phyloP scores from a whole-genome alignment of 2,797 vertebrate genomes.

The Pseudochirops cupreus region DNA sequence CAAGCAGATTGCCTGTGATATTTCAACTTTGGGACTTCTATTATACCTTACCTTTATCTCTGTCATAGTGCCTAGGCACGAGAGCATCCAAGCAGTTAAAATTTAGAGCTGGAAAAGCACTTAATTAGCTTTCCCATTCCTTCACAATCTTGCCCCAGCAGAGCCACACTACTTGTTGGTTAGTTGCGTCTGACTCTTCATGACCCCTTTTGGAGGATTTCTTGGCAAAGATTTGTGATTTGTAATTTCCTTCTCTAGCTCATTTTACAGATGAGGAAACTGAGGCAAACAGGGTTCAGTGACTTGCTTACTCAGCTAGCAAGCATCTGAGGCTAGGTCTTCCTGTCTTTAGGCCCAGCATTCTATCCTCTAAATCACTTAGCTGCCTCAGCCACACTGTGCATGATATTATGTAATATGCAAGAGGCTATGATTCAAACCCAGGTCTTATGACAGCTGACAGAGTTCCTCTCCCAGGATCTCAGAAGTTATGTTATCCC shows the following conservation, averaged over 20 bases:
- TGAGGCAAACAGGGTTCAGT: background rate
- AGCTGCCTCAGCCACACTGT: background rate
- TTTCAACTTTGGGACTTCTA: conserved; percentile 10
- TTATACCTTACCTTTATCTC: background rate
- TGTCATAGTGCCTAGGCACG: background rate
- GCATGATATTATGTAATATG: background rate
- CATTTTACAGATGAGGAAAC: background rate
- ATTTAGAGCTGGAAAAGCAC: background rate
- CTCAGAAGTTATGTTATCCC: background rate
- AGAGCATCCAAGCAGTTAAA: background rate
- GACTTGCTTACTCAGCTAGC: background rate
- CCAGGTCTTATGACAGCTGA: background rate
- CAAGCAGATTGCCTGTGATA: conserved; percentile 15
- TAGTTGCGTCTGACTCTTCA: background rate
- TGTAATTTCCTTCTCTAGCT: background rate
- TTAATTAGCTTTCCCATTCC: background rate
- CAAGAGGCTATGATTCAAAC: background rate
- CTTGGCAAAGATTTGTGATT: background rate
- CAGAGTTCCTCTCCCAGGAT: background rate
- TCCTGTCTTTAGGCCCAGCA: background rate
- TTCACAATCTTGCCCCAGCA: background rate
- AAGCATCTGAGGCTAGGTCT: background rate
- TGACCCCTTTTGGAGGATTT: background rate
- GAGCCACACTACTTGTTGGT: background rate
- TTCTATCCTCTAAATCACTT: background rate